These are phyloP conservation scores for Xestia ashworthii DNA, from an alignment of 2,888 invertebrate species.

Conservation along the genomic window DNA sequence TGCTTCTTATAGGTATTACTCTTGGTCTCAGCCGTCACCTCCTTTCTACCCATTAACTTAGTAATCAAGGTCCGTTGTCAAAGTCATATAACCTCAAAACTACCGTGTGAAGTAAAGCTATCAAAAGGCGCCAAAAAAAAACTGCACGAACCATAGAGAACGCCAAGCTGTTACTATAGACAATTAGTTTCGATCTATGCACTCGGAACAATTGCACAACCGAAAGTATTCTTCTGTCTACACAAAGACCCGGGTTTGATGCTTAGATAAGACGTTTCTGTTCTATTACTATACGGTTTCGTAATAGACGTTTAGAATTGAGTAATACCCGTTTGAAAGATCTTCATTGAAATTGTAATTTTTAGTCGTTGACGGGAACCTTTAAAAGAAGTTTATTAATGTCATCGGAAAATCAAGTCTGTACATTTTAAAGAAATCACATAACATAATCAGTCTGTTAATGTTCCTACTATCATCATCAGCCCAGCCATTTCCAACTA, in stretches of 20 bases:
- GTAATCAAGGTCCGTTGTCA: neutral
- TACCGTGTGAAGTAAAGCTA: constrained; percentile 4
- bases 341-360: constrained; percentile 40
- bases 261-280: constrained; percentile 67
- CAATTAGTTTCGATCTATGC: constrained; percentile 53
- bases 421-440: too few relatives aligned
- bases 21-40: neutral
- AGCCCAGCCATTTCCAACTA: neutral
- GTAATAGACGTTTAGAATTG: constrained; percentile 47
- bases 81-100: neutral
- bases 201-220: constrained; percentile 62
- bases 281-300: constrained; percentile 58
- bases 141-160: constrained; percentile 8
- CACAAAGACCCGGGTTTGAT: constrained; percentile 66
- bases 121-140: constrained; percentile 2
- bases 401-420: too few relatives aligned
- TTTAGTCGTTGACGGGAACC: neutral
- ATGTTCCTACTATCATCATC: neutral
- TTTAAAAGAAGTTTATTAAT: neutral
- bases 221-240: constrained; percentile 64
- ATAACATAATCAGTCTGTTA: too few relatives aligned
- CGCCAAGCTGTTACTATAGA: constrained; percentile 47
- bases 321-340: constrained; percentile 46
- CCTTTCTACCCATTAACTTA: neutral
- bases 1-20: too few relatives aligned